phyloP scores from a whole-genome alignment of 2,113 vertebrate species.

The Gobius niger region DNA sequence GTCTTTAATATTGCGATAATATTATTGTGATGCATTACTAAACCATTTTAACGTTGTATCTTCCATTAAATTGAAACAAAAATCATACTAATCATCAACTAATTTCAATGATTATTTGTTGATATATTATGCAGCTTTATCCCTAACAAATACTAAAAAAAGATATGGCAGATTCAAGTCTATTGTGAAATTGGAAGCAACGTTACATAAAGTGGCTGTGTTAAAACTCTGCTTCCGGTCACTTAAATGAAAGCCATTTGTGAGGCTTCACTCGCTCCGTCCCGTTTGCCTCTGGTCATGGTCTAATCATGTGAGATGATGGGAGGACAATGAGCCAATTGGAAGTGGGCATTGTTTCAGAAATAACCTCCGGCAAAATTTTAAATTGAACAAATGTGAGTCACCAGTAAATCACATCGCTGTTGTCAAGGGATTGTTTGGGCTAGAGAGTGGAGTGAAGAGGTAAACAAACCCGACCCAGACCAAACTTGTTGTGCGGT shows the following conservation, averaged over 20 bases:
- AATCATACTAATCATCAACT: too few species aligned
- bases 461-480: conserved; percentile 35
- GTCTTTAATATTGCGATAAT: too few species aligned
- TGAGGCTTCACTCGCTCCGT: conserved; percentile 22
- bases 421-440: background rate
- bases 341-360: conserved; percentile 30
- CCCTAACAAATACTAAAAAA: background rate
- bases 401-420: conserved; percentile 12
- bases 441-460: conserved; percentile 18
- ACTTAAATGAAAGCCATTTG: conserved; percentile 33
- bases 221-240: conserved; percentile 44
- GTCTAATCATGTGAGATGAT: conserved; percentile 50
- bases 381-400: conserved; percentile 35
- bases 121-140: too few species aligned
- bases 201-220: conserved; percentile 22
- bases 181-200: background rate
- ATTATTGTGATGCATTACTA: too few species aligned
- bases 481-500: conserved; percentile 13
- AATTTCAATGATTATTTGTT: too few species aligned
- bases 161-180: conserved; percentile 4
- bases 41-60: too few species aligned
- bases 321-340: conserved; percentile 49
- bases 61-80: too few species aligned
- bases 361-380: conserved; percentile 33
- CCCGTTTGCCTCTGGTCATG: conserved; percentile 37